Base-by-base conservation (phyloP, 2,113 vertebrate species). In the Lophius piscatorius region DNA sequence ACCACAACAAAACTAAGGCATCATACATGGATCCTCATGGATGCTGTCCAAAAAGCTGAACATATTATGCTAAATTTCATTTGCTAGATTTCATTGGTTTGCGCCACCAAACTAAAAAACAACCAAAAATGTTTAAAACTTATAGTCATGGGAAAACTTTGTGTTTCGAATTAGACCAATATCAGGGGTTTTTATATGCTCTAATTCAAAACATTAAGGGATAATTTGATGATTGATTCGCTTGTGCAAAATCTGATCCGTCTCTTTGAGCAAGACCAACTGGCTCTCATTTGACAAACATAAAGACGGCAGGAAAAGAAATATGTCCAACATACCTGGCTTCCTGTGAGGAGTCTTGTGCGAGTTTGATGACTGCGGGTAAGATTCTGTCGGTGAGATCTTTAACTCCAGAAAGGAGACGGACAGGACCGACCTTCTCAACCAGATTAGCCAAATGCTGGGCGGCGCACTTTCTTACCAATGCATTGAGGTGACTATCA, bases 281-380 rank as follows among this genome's bases (percentile, higher is more conserved):
- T 28, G 22, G 34, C 22, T 17, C 21, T 5, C 22, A 11, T 12
- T 14, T 40, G 13, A 42, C 12, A 18, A n/a, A 31, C 10, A 4
- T 24, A 4, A 4, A 47, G 33, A 45, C 11, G n/a, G 13, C 21
- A 55, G 8, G 1, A 18, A 16, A 33, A 10, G 17, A 16, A n/a
- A n/a, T n/a, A n/a, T n/a, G n/a, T n/a, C n/a, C n/a, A n/a, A 34
- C 63, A 41, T 42, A 95, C 97, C 97, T 95, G 6, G 94, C 92
- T 55, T 98, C 95, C 75, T 93, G 95, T 20, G 94, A 95, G 12
- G 94, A 93, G 47, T 98, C 97, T 74, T 96, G 96, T 1, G 91
- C 74, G 24, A 99, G 94, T 41, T 86, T 92, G 76, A 90, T 88
- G 0, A 92, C 67, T 0, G 95, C 94, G 1, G 93, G 93, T 20